A percentile compares a stretch with the other conserved stretches of the same genome.
Evolutionary conservation across 2,797 vertebrate genomes (phyloP).

Genomic region (Holocentrus rufus): DNA sequence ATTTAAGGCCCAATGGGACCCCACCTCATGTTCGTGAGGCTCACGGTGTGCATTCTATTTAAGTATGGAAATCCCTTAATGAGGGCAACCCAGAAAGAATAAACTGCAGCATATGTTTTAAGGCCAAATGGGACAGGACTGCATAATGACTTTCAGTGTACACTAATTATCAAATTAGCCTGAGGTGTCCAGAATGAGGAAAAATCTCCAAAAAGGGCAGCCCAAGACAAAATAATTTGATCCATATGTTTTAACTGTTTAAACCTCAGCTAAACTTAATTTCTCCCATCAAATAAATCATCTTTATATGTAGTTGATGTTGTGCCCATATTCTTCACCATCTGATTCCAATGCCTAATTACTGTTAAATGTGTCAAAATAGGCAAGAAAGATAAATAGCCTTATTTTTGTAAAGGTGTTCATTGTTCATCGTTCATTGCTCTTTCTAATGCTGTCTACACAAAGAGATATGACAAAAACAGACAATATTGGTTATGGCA

Average conservation of each 20-base stretch:
- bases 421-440: no score
- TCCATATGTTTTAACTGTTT: not conserved
- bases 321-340: no score
- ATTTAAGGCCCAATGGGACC: conserved; percentile 15
- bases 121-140: conserved; percentile 14
- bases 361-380: no score
- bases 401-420: no score
- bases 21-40: conserved; percentile 28
- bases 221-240: conserved; percentile 5
- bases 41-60: conserved; percentile 25
- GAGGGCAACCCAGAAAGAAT: conserved; percentile 26
- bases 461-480: no score
- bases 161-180: conserved; percentile 43
- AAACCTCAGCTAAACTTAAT: no score
- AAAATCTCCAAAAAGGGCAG: conserved; percentile 7
- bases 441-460: no score
- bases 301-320: no score
- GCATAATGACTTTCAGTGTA: conserved; percentile 35
- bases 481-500: not conserved
- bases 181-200: conserved; percentile 5
- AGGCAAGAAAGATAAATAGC: no score
- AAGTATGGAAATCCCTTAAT: conserved; percentile 20
- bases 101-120: conserved; percentile 34
- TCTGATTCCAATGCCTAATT: no score
- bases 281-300: no score